phyloP scores from a whole-genome alignment of 2,888 invertebrate species.

The Escarpia spicata region DNA sequence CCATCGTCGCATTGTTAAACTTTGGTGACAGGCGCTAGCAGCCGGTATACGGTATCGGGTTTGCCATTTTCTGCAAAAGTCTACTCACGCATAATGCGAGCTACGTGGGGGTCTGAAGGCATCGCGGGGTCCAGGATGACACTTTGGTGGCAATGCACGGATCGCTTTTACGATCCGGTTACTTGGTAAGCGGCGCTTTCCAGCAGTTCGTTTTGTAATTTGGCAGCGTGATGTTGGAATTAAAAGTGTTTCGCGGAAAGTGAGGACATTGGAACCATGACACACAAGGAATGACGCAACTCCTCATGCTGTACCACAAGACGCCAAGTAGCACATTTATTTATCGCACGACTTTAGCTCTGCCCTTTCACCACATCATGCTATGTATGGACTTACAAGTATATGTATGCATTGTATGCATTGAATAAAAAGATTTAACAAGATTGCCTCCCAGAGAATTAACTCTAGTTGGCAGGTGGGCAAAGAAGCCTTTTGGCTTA shows the following conservation, averaged over 20 bases:
- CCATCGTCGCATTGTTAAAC: background rate
- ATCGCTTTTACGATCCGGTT: background rate
- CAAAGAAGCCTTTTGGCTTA: too few species aligned
- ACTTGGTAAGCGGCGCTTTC: background rate
- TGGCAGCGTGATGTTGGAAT: too few species aligned
- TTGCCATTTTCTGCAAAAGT: background rate
- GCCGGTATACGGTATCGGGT: background rate
- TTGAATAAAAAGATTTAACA: too few species aligned
- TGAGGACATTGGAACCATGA: background rate
- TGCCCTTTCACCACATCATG: too few species aligned
- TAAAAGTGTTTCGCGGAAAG: background rate
- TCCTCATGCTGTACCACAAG: background rate
- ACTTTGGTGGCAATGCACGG: background rate
- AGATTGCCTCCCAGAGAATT: too few species aligned
- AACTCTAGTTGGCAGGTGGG: too few species aligned
- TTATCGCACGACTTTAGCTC: too few species aligned
- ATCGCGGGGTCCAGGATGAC: background rate
- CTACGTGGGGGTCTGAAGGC: background rate
- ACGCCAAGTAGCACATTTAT: background rate
- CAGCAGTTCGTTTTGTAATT: background rate
- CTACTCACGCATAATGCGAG: background rate
- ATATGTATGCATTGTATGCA: too few species aligned
- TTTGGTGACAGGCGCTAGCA: background rate
- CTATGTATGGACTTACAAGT: too few species aligned
- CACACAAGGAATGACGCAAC: background rate